Percentiles rank a stretch among this genome's conserved stretches.
These are phyloP conservation scores for Neomorphus geoffroyi DNA, from an alignment of 2,797 vertebrate species.

Conservation along the genomic window DNA sequence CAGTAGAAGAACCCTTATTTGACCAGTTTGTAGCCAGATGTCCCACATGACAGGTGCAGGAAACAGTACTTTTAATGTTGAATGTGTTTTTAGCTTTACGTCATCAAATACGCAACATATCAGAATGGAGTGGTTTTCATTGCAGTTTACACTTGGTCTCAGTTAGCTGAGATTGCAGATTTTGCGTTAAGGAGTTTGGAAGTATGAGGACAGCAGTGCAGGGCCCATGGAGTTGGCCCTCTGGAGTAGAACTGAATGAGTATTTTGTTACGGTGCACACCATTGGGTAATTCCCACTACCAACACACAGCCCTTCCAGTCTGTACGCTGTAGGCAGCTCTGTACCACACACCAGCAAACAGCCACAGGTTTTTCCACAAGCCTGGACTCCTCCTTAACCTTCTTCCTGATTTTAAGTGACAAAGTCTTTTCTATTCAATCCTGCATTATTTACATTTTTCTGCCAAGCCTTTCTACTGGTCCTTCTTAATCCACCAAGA, in stretches of 20 bases:
- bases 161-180: neutral
- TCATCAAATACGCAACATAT: neutral
- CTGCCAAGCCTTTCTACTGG: neutral
- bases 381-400: neutral
- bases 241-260: neutral
- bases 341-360: neutral
- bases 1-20: neutral
- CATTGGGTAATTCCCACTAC: neutral
- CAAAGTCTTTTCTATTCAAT: neutral
- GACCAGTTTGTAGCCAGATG: neutral
- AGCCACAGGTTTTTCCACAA: neutral
- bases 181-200: neutral
- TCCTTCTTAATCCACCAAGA: neutral
- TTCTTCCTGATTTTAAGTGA: neutral
- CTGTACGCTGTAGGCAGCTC: neutral
- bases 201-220: neutral
- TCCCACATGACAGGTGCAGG: neutral
- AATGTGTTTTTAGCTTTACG: neutral
- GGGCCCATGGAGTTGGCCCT: neutral
- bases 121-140: neutral
- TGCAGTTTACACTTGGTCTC: neutral
- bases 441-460: neutral
- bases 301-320: neutral
- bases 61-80: neutral
- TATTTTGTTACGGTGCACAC: rapidly evolving